Evolutionary conservation across 2,113 vertebrate genomes (phyloP).

Genomic region (Daboia siamensis): DNA sequence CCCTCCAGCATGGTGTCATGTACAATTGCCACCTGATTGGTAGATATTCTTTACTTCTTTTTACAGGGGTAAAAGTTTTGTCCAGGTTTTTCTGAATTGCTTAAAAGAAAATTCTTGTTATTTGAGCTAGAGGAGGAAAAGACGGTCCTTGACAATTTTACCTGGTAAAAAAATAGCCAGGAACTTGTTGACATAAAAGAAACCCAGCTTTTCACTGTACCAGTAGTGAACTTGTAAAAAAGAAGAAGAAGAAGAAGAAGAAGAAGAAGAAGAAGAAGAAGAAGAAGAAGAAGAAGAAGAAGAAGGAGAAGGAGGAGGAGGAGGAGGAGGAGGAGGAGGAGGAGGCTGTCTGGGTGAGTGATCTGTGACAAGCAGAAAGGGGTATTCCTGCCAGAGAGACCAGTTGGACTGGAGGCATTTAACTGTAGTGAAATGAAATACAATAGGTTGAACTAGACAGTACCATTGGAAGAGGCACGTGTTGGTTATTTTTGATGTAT

Average conservation of each 20-base stretch:
- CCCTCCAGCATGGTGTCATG: background rate
- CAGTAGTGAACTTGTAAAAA: background rate
- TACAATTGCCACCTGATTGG: background rate
- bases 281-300: too few relatives aligned
- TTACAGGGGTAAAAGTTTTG: background rate
- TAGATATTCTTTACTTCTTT: background rate
- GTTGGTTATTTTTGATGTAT: background rate
- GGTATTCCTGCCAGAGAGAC: background rate
- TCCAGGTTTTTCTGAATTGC: background rate
- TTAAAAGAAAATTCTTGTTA: background rate
- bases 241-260: background rate
- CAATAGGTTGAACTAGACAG: background rate
- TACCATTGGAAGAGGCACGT: background rate
- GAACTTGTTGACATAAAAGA: background rate
- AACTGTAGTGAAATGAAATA: background rate
- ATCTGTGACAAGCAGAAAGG: background rate
- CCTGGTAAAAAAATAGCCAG: background rate
- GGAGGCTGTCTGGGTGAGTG: background rate
- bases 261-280: too few relatives aligned
- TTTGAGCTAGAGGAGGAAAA: background rate
- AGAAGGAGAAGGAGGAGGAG: background rate
- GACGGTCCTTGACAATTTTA: background rate
- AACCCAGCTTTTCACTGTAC: background rate
- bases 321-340: too few relatives aligned
- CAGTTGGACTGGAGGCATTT: background rate